These are phyloP conservation scores for Trochalopteron elliotii DNA, from an alignment of 2,113 vertebrate genomes.

Conservation along the genomic window DNA sequence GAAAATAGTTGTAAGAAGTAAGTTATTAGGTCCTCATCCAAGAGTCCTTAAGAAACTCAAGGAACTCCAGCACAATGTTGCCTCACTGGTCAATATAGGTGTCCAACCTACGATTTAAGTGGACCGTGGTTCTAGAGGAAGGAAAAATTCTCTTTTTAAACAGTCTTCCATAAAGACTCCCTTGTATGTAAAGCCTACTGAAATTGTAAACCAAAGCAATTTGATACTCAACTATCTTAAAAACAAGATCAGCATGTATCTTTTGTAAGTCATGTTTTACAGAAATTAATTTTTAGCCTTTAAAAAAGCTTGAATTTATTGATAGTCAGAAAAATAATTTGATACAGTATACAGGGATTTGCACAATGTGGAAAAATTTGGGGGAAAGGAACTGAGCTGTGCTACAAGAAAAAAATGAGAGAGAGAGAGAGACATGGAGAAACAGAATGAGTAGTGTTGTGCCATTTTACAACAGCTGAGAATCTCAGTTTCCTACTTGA, in stretches of 20 bases:
- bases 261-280: neutral
- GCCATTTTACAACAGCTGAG: neutral
- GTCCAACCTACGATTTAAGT: neutral
- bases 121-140: neutral
- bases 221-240: neutral
- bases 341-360: neutral
- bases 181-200: neutral
- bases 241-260: neutral
- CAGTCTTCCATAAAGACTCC: neutral
- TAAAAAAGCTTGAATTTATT: neutral
- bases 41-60: neutral
- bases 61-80: neutral
- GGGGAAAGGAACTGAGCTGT: neutral
- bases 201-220: neutral
- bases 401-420: neutral
- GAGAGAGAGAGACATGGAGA: neutral
- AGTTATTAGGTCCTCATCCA: neutral
- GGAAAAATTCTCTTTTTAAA: neutral
- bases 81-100: neutral
- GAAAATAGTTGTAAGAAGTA: neutral
- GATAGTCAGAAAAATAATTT: neutral
- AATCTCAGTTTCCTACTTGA: neutral
- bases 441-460: neutral
- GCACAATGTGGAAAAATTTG: neutral
- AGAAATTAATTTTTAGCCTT: neutral